A percentile compares a stretch with the other conserved stretches of the same genome.
Conservation (phyloP, 2,797 vertebrate species). For the Oreochromis mossambicus region DNA sequence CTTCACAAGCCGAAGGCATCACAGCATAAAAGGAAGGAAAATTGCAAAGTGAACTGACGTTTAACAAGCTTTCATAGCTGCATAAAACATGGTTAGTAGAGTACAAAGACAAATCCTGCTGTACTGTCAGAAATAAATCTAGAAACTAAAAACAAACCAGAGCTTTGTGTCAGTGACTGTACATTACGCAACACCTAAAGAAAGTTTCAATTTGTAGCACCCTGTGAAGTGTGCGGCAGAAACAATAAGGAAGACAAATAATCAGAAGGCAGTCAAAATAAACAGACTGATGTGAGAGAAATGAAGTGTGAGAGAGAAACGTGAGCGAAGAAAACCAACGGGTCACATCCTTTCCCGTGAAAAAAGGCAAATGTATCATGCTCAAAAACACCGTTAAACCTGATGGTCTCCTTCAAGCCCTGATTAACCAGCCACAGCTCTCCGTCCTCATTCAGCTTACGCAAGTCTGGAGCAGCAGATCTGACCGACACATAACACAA, state of each 20-base stretch:
- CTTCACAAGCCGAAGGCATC: neutral
- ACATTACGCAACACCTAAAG: neutral
- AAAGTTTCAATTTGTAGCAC: neutral
- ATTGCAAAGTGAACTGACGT: neutral
- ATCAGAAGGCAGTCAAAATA: neutral
- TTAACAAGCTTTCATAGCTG: neutral
- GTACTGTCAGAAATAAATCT: neutral
- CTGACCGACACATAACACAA: conserved; percentile 85
- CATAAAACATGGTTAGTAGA: neutral
- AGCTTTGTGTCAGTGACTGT: neutral
- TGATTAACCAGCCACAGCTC: conserved; percentile 99
- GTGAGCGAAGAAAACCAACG: neutral
- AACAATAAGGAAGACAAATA: neutral
- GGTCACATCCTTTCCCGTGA: neutral
- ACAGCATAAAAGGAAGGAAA: neutral
- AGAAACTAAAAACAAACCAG: neutral
- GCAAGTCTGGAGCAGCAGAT: conserved; percentile 89
- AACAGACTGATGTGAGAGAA: neutral
- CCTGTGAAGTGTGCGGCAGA: neutral
- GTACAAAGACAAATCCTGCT: neutral
- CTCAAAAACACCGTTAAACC: conserved; percentile 80
- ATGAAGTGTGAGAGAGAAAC: conserved; percentile 1
- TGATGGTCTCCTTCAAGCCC: conserved; percentile 99
- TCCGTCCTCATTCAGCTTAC: conserved; percentile 97
- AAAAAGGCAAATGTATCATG: conserved; percentile 41